phyloP scores from a whole-genome alignment of 1,140 invertebrate genomes.

The Phymastichus coffea region DNA sequence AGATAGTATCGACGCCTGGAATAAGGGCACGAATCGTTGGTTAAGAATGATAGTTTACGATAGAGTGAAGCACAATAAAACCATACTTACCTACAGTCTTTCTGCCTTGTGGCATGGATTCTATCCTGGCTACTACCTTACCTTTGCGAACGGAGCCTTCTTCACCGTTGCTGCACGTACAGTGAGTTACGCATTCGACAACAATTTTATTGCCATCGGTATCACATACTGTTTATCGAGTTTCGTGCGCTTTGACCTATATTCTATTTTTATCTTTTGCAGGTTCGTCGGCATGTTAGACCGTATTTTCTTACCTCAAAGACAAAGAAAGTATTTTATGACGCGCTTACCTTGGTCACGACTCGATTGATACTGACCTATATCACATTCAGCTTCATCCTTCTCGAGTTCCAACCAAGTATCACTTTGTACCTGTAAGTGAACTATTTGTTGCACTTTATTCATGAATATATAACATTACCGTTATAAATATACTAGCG shows the following conservation, averaged over 20 bases:
- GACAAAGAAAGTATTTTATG: constrained; percentile 71
- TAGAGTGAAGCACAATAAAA: constrained; percentile 64
- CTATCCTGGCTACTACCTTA: constrained; percentile 96
- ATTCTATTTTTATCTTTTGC: constrained; percentile 30
- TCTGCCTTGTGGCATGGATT: constrained; percentile 97
- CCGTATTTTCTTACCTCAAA: constrained; percentile 72
- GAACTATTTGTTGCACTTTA: too few species aligned
- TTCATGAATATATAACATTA: not conserved
- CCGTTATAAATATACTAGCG: too few species aligned
- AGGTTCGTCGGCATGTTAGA: constrained; percentile 72
- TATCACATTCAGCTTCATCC: constrained; percentile 83
- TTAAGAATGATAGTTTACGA: constrained; percentile 85
- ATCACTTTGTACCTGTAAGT: constrained; percentile 69
- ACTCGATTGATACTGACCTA: constrained; percentile 85
- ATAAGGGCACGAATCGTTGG: constrained; percentile 90
- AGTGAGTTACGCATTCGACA: constrained; percentile 64
- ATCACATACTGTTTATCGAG: too few species aligned
- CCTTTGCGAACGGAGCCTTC: constrained; percentile 85
- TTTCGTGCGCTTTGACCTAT: too few species aligned
- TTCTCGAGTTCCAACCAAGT: constrained; percentile 77
- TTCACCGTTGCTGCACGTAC: constrained; percentile 82
- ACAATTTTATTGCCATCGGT: too few species aligned
- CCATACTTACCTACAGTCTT: constrained; percentile 77
- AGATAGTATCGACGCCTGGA: constrained; percentile 85
- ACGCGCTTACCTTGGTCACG: constrained; percentile 72